Conservation (phyloP, 2,888 invertebrate genomes). For the Aphidius colemani region DNA sequence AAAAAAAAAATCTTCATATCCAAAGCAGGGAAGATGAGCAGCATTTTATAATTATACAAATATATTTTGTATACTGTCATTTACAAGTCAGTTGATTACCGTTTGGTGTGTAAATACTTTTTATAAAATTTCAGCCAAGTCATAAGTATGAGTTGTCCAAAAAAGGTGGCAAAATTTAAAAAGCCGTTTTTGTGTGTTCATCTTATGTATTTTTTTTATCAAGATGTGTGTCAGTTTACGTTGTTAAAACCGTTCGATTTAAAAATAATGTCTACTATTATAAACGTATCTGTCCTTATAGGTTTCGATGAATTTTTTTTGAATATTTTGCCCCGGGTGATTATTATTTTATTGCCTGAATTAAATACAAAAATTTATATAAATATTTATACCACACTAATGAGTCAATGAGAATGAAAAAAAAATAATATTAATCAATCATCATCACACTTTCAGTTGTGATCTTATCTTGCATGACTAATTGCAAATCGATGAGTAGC, state of each 20-base stretch:
- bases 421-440: constrained; percentile 22
- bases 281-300: constrained; percentile 24
- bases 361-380: too few species aligned
- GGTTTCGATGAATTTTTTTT: constrained; percentile 3
- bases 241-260: background rate
- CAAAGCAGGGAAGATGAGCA: constrained; percentile 9
- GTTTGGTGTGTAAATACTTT: constrained; percentile 1
- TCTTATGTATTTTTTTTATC: background rate
- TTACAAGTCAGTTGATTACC: constrained; percentile 17
- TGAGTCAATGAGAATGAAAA: background rate
- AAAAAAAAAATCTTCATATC: background rate
- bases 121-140: constrained; percentile 30
- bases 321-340: background rate
- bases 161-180: constrained; percentile 34
- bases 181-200: constrained; percentile 29
- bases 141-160: constrained; percentile 29
- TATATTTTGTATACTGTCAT: background rate
- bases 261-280: background rate
- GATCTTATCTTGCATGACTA: constrained; percentile 27
- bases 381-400: too few species aligned
- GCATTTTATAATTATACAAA: constrained; percentile 1
- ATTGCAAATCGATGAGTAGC: constrained; percentile 25
- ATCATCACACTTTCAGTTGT: constrained; percentile 25
- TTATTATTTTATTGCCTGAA: background rate
- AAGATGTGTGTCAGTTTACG: too few species aligned